phyloP scores from a whole-genome alignment of 2,888 invertebrate species.

The Lithodes maja region DNA sequence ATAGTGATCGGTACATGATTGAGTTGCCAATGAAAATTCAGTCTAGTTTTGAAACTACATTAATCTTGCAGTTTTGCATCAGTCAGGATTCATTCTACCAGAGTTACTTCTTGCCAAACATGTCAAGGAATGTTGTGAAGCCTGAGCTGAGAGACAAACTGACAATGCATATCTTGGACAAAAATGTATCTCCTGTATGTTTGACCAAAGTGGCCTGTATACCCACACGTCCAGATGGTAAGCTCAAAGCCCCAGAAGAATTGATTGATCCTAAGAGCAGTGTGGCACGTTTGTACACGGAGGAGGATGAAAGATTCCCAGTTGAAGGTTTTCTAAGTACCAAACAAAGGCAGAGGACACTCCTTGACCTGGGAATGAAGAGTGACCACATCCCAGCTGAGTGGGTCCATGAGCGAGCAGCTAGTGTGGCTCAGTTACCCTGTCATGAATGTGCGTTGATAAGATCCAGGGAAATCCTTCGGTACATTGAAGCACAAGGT shows the following conservation, averaged over 20 bases:
- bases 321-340: not conserved
- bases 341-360: not conserved
- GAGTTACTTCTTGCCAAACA: slow-evolving; percentile 32
- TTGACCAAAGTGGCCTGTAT: slow-evolving; percentile 18
- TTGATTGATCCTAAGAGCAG: slow-evolving; percentile 14
- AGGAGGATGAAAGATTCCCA: slow-evolving; percentile 49
- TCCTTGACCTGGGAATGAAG: slow-evolving; percentile 29
- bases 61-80: not conserved
- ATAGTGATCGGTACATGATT: slow-evolving; percentile 5
- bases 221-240: slow-evolving; percentile 33
- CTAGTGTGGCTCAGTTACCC: not conserved
- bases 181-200: not conserved
- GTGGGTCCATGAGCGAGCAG: slow-evolving; percentile 31
- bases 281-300: slow-evolving; percentile 26
- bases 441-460: slow-evolving; percentile 35
- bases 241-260: slow-evolving; percentile 7
- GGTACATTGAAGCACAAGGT: not conserved
- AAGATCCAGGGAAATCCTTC: slow-evolving; percentile 17
- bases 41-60: slow-evolving; percentile 3
- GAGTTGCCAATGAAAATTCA: slow-evolving; percentile 19
- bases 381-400: not conserved
- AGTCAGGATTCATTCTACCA: slow-evolving; percentile 16
- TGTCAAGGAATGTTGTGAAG: not conserved
- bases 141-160: slow-evolving; percentile 4
- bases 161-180: slow-evolving; percentile 30